A percentile compares a stretch with the other conserved stretches of the same genome.
phyloP scores from a whole-genome alignment of 2,113 vertebrate genomes.

The Xenus cinereus region DNA sequence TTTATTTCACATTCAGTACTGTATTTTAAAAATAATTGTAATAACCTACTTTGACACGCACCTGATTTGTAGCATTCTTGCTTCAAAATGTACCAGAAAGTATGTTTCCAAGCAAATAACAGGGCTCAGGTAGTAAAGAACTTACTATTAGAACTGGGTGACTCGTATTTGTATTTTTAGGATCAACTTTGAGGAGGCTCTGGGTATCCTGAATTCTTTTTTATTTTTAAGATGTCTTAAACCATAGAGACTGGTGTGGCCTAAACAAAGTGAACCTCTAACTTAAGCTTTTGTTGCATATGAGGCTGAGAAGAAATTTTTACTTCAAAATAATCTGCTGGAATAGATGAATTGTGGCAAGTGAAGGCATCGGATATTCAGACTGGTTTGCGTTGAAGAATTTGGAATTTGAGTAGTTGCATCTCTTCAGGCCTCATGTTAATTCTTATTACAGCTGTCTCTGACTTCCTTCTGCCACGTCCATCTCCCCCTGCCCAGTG shows the following conservation, averaged over 20 bases:
- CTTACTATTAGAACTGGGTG: background rate
- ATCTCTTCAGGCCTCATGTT: background rate
- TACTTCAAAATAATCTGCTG: background rate
- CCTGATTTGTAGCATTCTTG: background rate
- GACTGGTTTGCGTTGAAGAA: conserved; percentile 24
- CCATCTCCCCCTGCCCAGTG: too few relatives aligned
- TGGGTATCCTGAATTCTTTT: background rate
- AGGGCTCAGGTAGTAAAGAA: background rate
- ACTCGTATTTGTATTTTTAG: background rate
- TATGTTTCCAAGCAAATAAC: background rate
- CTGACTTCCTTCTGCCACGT: background rate
- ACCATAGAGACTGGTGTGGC: background rate
- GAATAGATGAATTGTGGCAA: background rate
- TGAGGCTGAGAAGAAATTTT: background rate
- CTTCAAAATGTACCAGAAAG: background rate
- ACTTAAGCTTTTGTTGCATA: background rate
- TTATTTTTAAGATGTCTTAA: background rate
- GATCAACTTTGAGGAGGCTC: background rate
- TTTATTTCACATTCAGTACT: background rate
- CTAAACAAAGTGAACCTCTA: background rate
- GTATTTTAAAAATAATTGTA: background rate
- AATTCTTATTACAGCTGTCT: background rate
- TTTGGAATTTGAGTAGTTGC: conserved; percentile 24
- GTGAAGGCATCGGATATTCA: background rate
- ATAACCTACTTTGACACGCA: background rate